phyloP scores from a whole-genome alignment of 1,140 invertebrate genomes.

The Drosophila ananassae region DNA sequence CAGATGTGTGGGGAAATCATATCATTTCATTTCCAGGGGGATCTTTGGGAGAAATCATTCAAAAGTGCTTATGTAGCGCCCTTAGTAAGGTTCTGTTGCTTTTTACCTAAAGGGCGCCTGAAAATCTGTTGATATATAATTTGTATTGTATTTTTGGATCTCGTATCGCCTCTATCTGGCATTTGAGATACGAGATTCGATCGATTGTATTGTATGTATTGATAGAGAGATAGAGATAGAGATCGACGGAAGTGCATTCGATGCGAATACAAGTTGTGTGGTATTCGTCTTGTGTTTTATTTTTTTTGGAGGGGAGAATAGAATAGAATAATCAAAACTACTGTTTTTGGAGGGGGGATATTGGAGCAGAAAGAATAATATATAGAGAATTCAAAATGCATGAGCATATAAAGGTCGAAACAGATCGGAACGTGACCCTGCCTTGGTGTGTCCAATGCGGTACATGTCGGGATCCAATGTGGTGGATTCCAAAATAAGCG shows the following conservation, averaged over 20 bases:
- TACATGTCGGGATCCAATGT: conserved; percentile 95
- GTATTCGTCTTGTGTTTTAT: conserved; percentile 51
- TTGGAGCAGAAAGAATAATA: conserved; percentile 27
- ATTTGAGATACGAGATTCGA: conserved; percentile 37
- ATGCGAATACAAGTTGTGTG: conserved; percentile 46
- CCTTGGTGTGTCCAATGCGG: conserved; percentile 99
- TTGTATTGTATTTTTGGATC: conserved; percentile 35
- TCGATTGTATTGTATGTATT: conserved; percentile 31
- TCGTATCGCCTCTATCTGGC: conserved; percentile 40
- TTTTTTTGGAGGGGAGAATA: conserved; percentile 17
- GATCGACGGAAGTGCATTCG: conserved; percentile 17
- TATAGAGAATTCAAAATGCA: conserved; percentile 38
- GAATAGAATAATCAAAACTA: conserved; percentile 50
- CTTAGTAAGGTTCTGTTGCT: conserved; percentile 59
- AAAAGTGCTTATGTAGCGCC: conserved; percentile 66
- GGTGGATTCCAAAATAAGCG: conserved; percentile 92
- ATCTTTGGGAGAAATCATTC: conserved; percentile 21
- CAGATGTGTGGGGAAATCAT: conserved; percentile 16
- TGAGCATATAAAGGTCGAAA: conserved; percentile 35
- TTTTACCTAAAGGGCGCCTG: conserved; percentile 65
- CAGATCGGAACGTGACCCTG: conserved; percentile 85
- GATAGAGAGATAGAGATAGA: conserved; percentile 14
- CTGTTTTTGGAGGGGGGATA: conserved; percentile 28
- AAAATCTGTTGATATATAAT: conserved; percentile 26
- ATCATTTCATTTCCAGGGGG: conserved; percentile 14